Base-by-base conservation (phyloP, 2,113 vertebrate genomes). In the Psammodynastes pulverulentus region DNA sequence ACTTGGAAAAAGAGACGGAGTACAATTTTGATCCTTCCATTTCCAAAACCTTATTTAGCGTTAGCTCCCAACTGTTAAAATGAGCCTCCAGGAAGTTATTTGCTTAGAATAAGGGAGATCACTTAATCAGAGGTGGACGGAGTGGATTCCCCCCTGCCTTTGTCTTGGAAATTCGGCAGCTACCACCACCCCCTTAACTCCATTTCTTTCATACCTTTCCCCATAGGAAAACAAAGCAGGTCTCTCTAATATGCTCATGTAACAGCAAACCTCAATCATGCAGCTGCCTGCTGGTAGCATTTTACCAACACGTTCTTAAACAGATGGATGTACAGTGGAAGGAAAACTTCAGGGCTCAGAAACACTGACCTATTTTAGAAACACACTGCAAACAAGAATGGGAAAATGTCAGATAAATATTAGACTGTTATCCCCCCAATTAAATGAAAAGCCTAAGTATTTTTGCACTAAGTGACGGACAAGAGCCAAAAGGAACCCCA, bases 281-380 rank as follows among this genome's bases (percentile, higher is more conserved):
- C 56, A 0, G 0, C 62, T 0, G 1, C 2, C 0, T 0, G 26
- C 1, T 26, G 67, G 94, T 88, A 10, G 79, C 56, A 5, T 49
- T 49, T 87, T 7, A 29, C 21, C 62, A 86, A 49, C 12, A 9
- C 24, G 29, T 7, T 0, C 88, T 79, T 39, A 89, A 84, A 52
- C 3, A 45, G 49, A 12, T 3, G 7, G 34, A 26, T 72, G 56
- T 17, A 39, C 12, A 43, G 79, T 8, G 58, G 34, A 0, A 39
- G 26, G 88, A 9, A 45, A 86, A 48, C 39, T 52, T 48, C 90
- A 62, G 29, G 34, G 34, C 43, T 67, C 54, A 23, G 39, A 89
- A 86, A 84, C 1, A 3, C 19, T 0, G 0, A 54, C 52, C 0
- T 0, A 21, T 21, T 4, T 39, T 4, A 0, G 34, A 17, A 39